Conservation (phyloP, 30 jellyfish, hydroid and myxozoan species). For the Aurelia coerulea region DNA sequence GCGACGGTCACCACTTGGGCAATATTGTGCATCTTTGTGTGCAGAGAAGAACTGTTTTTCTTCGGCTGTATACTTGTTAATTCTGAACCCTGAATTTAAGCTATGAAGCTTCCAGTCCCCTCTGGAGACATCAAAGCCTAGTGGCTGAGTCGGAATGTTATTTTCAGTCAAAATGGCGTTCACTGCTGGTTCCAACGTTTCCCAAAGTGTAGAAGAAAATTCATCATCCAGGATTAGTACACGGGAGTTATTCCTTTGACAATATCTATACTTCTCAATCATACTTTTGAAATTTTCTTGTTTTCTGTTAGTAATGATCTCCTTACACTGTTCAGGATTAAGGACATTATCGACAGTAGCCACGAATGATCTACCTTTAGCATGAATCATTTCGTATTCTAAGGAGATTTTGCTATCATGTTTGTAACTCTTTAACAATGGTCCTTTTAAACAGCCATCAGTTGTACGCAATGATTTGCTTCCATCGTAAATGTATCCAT, state of each 20-base stretch:
- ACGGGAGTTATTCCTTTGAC: slow-evolving; percentile 49
- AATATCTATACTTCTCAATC: not conserved
- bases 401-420: not conserved
- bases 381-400: not conserved
- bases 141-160: not conserved
- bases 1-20: slow-evolving; percentile 75
- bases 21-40: slow-evolving; percentile 76
- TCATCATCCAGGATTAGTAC: slow-evolving; percentile 33
- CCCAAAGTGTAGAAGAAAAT: slow-evolving; percentile 54
- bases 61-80: slow-evolving; percentile 26
- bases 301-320: slow-evolving; percentile 3
- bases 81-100: slow-evolving; percentile 36
- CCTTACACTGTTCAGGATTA: slow-evolving; percentile 20
- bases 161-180: not conserved
- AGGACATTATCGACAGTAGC: slow-evolving; percentile 39
- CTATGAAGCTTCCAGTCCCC: slow-evolving; percentile 54
- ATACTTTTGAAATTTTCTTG: not conserved
- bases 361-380: slow-evolving; percentile 12
- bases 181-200: slow-evolving; percentile 2
- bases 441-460: slow-evolving; percentile 23
- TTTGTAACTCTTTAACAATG: not conserved
- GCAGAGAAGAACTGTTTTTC: slow-evolving; percentile 43
- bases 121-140: slow-evolving; percentile 60
- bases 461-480: slow-evolving; percentile 31
- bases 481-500: slow-evolving; percentile 13